A percentile compares a stretch with the other conserved stretches of the same genome.
phyloP scores from a whole-genome alignment of 2,797 vertebrate genomes.

The Esox lucius region DNA sequence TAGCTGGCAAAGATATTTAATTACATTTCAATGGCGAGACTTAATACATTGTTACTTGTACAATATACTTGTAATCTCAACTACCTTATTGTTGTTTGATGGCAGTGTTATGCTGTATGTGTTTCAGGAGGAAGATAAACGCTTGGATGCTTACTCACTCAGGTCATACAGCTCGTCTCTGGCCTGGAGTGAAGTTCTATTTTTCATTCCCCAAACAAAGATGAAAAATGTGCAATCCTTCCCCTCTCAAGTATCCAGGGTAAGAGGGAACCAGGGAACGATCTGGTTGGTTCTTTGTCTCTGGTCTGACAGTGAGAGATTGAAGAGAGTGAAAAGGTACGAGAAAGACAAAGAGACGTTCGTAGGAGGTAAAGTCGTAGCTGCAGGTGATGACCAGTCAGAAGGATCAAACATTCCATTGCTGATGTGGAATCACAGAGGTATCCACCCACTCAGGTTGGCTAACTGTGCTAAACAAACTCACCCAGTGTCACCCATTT shows the following conservation, averaged over 20 bases:
- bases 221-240: slow-evolving; percentile 11
- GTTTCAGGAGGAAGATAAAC: slow-evolving; percentile 37
- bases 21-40: neutral
- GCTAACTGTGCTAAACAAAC: too few species aligned
- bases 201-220: slow-evolving; percentile 57
- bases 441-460: too few species aligned
- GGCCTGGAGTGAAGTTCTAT: slow-evolving; percentile 36
- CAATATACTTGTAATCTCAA: slow-evolving; percentile 2
- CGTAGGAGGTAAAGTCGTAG: slow-evolving; percentile 39
- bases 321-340: slow-evolving; percentile 28
- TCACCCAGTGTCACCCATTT: neutral
- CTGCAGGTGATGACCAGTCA: slow-evolving; percentile 38
- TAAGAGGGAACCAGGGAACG: slow-evolving; percentile 29
- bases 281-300: slow-evolving; percentile 29
- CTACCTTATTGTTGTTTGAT: neutral
- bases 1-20: neutral
- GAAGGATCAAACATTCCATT: neutral
- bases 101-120: neutral
- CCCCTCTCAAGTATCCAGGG: slow-evolving; percentile 36
- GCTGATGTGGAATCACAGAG: slow-evolving; percentile 17
- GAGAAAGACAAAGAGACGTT: slow-evolving; percentile 43
- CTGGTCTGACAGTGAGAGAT: slow-evolving; percentile 26
- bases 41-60: slow-evolving; percentile 14
- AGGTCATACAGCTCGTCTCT: slow-evolving; percentile 38
- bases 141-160: slow-evolving; percentile 15